Conservation (phyloP, 2,113 vertebrate genomes). For the Eonycteris spelaea region DNA sequence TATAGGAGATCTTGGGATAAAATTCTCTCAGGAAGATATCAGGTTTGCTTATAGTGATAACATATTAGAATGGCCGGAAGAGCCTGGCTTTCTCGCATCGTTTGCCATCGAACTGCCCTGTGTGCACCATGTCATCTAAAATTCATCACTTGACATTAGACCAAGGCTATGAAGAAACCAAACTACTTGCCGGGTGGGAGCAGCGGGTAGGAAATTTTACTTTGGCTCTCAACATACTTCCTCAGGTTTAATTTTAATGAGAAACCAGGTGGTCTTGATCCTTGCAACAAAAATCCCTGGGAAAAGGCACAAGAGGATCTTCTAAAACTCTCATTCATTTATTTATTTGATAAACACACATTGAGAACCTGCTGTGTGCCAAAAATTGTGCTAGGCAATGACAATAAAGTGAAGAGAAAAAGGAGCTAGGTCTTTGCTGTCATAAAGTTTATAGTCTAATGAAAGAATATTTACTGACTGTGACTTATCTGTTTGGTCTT, state of each 20-base stretch:
- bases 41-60: background rate
- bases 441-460: background rate
- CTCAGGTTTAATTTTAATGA: background rate
- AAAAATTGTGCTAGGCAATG: background rate
- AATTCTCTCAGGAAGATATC: background rate
- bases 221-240: background rate
- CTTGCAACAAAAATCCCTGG: background rate
- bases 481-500: background rate
- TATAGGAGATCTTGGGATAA: background rate
- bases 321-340: background rate
- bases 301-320: background rate
- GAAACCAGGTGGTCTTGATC: background rate
- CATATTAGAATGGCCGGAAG: background rate
- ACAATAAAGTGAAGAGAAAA: background rate
- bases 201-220: background rate
- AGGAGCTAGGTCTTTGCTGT: background rate
- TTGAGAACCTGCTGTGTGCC: background rate
- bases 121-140: background rate
- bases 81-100: background rate
- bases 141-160: background rate
- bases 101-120: background rate
- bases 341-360: background rate
- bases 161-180: background rate
- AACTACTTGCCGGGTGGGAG: background rate
- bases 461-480: background rate